phyloP scores from a whole-genome alignment of 2,113 vertebrate species.

The Cyprichromis sp. region DNA sequence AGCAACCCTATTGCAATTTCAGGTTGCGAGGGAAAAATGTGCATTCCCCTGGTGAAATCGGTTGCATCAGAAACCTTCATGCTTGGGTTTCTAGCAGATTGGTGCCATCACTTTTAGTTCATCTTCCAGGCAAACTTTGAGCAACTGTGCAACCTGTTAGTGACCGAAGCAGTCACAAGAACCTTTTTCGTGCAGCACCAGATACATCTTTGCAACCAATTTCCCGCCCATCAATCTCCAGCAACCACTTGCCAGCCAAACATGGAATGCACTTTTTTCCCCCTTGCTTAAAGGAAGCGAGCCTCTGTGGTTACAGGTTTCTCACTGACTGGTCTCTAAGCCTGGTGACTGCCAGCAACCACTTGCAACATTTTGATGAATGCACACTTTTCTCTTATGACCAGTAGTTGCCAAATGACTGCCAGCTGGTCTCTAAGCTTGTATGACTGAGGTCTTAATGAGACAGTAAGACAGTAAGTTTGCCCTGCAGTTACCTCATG shows the following conservation, averaged over 20 bases:
- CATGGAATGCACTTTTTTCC: accelerated
- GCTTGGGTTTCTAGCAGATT: background rate
- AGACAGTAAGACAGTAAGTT: background rate
- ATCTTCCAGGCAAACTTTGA: background rate
- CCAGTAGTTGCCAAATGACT: background rate
- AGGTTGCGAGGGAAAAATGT: background rate
- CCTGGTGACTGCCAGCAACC: background rate
- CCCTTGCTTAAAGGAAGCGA: background rate
- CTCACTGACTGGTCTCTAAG: background rate
- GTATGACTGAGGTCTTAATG: background rate
- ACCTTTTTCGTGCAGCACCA: background rate
- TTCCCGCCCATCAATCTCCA: background rate
- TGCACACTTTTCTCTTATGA: background rate
- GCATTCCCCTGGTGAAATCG: background rate
- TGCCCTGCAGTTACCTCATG: background rate
- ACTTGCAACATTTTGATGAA: background rate
- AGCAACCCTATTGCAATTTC: background rate
- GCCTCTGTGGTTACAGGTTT: background rate
- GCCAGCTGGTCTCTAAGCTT: background rate
- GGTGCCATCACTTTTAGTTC: background rate
- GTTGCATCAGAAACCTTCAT: background rate
- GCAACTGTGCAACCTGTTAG: background rate
- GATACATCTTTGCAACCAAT: background rate
- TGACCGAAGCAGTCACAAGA: accelerated
- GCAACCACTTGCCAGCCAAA: too few species aligned